Base-by-base conservation (phyloP, 2,888 invertebrate genomes). In the Antheraea yamamai region DNA sequence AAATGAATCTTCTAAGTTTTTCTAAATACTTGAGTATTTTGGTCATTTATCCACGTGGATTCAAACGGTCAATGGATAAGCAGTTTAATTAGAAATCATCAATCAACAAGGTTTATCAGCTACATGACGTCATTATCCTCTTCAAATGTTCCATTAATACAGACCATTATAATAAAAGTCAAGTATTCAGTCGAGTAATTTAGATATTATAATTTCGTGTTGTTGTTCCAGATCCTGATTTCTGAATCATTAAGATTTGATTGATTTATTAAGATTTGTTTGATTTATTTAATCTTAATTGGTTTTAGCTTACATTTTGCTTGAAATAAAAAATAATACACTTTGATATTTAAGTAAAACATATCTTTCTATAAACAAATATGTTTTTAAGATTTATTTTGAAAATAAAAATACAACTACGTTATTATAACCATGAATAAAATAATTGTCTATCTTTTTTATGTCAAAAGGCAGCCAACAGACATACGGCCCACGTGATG, bases 71-170 rank as follows among this genome's bases (percentile, higher is more conserved):
- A 16, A 14, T 66, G 64, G 61, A 66, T 30, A 16, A 66, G 16
- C 30, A 30, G 64, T 26, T 26, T 66, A 30, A 66, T 66, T 66
- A 3, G 47, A 73, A n/a, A 64, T 47, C 47, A 64, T 64, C n/a
- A 73, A 64, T 23, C 39, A n/a, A 58, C 61, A 23, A 47, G 73
- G 10, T 70, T 70, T 70, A 70, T 70, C 39, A 39, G 39, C 20
- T 7, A n/a, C 4, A 70, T 70, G 70, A 39, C 39, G 39, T 70
- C 39, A 70, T 20, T 39, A 20, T 39, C 70, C 70, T 35, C 70
- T 70, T 70, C 39, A 35, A 39, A 70, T 66, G 30, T 64, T 12
- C 23, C 4, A 3, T 26, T 20, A 26, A 64, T 10, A n/a, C n/a
- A 58, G 6, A 2, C 58, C n/a, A 58, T 58, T 58, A 58, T n/a